Base-by-base conservation (phyloP, 2,888 invertebrate genomes). In the Ormyrus pomaceus region DNA sequence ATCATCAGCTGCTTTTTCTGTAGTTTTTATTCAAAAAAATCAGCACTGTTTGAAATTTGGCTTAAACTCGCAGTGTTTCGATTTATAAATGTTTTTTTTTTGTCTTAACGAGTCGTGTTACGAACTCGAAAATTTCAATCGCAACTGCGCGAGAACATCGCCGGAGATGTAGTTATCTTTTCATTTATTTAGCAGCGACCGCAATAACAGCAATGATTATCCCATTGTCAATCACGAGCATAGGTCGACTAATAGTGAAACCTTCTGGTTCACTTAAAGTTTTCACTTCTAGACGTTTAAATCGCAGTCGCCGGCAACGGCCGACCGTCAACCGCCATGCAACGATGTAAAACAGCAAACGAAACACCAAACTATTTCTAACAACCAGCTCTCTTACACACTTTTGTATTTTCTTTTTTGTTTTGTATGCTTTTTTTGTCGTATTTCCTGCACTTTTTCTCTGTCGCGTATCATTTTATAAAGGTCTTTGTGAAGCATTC, bases 331-430 rank as follows among this genome's bases (percentile, higher is more conserved):
- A 80, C 77, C 80, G 75, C 75, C 48, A 72, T 79, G 71, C 79
- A 79, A 79, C 79, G 79, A 73, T 77, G 72, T 86, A 86, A 89
- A 89, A 88, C 88, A 88, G 88, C 88, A 89, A 89, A 90, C 87
- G 86, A 87, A 89, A 89, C 89, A 89, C 86, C 88, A 88, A 90
- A 87, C 89, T 88, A 89, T 86, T 85, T 86, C 86, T 87, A 88
- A 87, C 87, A 88, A 86, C 83, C 87, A 88, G 83, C 84, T 84
- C 84, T 85, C 85, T 78, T 82, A 75, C 61, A 77, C 70, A 75
- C 56, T 76, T 76, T 62, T 82, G 74, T 66, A 64, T 84, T 77
- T 79, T 82, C 79, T 80, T 79, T 79, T 77, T 79, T 34, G 34
- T 34, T 34, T 34, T 34, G 61, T 84, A 83, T 83, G 79, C 79